These are phyloP conservation scores for Danionella cerebrum DNA, from an alignment of 2,113 vertebrate species.

Conservation along the genomic window DNA sequence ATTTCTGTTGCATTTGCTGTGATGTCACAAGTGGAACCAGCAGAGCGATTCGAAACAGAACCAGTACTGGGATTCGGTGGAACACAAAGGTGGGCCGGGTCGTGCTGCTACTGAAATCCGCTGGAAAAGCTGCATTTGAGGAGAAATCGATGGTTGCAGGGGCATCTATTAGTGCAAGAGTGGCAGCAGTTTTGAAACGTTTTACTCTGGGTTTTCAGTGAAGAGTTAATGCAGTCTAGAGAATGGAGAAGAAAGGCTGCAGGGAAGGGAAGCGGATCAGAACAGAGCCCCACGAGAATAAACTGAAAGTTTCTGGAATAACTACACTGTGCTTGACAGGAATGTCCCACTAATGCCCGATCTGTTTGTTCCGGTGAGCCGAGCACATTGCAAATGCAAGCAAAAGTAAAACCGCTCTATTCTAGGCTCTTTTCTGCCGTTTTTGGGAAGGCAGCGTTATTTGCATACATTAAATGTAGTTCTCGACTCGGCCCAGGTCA, in stretches of 20 bases:
- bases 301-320: constrained; percentile 38
- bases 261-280: constrained; percentile 44
- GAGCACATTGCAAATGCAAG: constrained; percentile 31
- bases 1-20: no score
- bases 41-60: no score
- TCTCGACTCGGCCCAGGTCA: not conserved
- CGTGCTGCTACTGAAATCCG: no score
- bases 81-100: no score
- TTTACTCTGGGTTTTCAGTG: no score
- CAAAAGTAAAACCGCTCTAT: constrained; percentile 5
- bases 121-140: no score
- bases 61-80: no score
- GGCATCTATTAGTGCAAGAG: no score
- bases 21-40: no score
- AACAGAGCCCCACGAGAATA: not conserved
- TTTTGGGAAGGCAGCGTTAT: not conserved
- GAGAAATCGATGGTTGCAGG: no score
- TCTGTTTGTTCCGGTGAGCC: constrained; percentile 37
- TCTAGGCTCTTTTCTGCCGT: not conserved
- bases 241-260: not conserved
- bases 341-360: constrained; percentile 46
- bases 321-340: constrained; percentile 56
- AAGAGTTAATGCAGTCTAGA: not conserved
- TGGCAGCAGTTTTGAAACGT: no score
- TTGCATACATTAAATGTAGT: not conserved